Evolutionary conservation across 2,797 vertebrate genomes (phyloP).

Genomic region (Acanthurus tractus): DNA sequence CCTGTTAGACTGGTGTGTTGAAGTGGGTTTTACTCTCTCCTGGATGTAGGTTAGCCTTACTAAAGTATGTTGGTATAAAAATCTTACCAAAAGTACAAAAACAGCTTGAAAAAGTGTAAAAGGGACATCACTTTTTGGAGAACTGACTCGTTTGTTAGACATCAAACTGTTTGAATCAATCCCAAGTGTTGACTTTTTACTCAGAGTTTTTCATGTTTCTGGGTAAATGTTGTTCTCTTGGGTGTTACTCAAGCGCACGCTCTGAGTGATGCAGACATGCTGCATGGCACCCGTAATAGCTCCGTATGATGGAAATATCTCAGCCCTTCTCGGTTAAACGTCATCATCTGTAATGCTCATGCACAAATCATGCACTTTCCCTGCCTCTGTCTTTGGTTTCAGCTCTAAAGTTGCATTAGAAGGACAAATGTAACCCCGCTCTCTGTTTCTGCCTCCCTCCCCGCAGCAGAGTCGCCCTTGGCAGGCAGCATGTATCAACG

Average conservation of each 20-base stretch:
- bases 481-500: conserved; percentile 49
- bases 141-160: conserved; percentile 3
- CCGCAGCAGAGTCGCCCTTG: conserved; percentile 59
- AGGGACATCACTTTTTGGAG: conserved; percentile 10
- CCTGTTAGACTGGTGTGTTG: conserved; percentile 52
- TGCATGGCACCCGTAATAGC: conserved; percentile 59
- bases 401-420: conserved; percentile 49
- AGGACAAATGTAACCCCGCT: conserved; percentile 63
- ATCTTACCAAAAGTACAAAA: background rate
- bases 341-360: conserved; percentile 61
- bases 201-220: conserved; percentile 27
- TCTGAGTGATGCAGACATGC: conserved; percentile 53
- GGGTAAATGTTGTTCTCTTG: conserved; percentile 54
- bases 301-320: conserved; percentile 50
- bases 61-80: background rate
- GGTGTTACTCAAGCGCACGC: conserved; percentile 52
- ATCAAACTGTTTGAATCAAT: conserved; percentile 19
- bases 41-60: conserved; percentile 22
- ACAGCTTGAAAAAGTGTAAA: background rate
- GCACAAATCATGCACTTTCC: conserved; percentile 46
- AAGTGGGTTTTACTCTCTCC: conserved; percentile 48
- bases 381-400: conserved; percentile 58
- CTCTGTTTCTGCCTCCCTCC: conserved; percentile 55
- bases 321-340: conserved; percentile 49
- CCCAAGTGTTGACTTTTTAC: conserved; percentile 3